Base-by-base conservation (phyloP, 2,797 vertebrate genomes). In the Myotis vivesi region DNA sequence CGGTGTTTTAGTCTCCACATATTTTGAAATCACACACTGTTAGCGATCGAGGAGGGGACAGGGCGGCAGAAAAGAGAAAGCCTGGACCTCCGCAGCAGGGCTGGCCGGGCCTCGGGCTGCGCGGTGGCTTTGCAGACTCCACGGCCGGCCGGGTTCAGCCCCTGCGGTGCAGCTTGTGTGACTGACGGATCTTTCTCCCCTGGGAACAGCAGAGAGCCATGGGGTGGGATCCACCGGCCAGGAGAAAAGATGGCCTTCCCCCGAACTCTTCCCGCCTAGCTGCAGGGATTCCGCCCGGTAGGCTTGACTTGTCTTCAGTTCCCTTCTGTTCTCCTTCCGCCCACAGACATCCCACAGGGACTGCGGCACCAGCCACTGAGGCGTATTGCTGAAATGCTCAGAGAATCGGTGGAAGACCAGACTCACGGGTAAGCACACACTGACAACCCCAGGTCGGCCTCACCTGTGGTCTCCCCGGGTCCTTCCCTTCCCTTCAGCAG, bases 361-460 rank as follows among this genome's bases (percentile, higher is more conserved):
- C 89, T 44, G 1, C 94, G 97, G 96, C 82, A 72, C 87, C 97
- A 97, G 62, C 95, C 98, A 17, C 88, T 99, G 97, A 97, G 95
- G 69, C 89, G n/a, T 17, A 93, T 98, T 96, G 98, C 98, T 0
- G 90, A 97, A 91, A 97, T 96, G 72, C 92, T 99, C 49, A 98
- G 83, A 94, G 88, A 93, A 76, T 49, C 96, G 41, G 94, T 97
- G 55, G 98, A 98, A 95, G 97, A 96, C 55, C 36, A 75, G 87
- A 83, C 88, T 0, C 0, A 22, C 5, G 23, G 97, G 98, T 98
- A 95, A 98, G 97, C 75, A 92, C 6, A 85, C 36, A 9, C 46
- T 25, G 16, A n/a, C 0, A 51, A 44, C 4, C 19, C 17, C 20
- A 11, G 16, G 25, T 51, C 51, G 30, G 15, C 44, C 11, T 41